phyloP scores from a whole-genome alignment of 2,113 vertebrate species.

The Odontesthes bonariensis region DNA sequence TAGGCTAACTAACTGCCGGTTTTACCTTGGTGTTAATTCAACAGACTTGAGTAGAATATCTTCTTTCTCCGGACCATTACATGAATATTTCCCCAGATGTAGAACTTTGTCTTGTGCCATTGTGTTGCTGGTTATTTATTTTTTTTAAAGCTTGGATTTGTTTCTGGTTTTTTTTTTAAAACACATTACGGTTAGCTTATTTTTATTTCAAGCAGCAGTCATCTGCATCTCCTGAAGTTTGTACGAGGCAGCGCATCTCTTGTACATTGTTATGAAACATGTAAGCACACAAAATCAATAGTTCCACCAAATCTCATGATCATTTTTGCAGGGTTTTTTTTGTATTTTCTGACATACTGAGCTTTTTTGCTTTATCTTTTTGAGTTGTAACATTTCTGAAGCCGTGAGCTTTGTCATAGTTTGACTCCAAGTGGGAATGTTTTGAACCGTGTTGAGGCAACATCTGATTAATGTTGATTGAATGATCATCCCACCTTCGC shows the following conservation, averaged over 20 bases:
- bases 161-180: neutral
- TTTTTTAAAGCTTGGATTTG: conserved; percentile 18
- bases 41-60: neutral
- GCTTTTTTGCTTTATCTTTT: neutral
- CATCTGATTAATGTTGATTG: conserved; percentile 31
- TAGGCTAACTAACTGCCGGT: neutral
- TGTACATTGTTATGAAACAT: conserved; percentile 51
- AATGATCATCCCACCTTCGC: conserved; percentile 54
- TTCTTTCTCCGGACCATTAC: no score
- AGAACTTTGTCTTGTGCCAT: no score
- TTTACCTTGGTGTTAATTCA: neutral
- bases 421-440: neutral
- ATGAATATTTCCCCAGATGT: no score
- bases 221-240: conserved; percentile 32
- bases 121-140: conserved; percentile 3
- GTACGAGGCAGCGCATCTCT: conserved; percentile 51
- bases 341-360: neutral
- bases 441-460: neutral
- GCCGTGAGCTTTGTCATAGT: neutral
- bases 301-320: no score
- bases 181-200: conserved; percentile 12
- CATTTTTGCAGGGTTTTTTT: conserved; percentile 1
- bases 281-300: no score
- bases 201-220: conserved; percentile 46
- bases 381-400: neutral